A percentile compares a stretch with the other conserved stretches of the same genome.
Evolutionary conservation across 2,888 invertebrate species (phyloP).

Genomic region (Lycaena phlaeas): DNA sequence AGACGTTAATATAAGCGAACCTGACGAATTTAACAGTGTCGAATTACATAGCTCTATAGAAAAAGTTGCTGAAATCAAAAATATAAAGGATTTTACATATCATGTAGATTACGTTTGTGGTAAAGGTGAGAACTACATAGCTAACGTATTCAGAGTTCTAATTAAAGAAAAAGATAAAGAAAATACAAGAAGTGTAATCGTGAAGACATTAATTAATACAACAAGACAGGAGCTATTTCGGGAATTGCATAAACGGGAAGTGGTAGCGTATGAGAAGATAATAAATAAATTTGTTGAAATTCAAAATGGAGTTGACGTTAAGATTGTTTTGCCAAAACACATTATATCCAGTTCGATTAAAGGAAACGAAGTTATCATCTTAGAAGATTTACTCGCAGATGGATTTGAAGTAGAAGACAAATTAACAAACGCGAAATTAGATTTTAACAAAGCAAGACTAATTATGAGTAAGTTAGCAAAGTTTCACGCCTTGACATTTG

Average conservation of each 20-base stretch:
- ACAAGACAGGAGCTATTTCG: slow-evolving; percentile 47
- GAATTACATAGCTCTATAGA: slow-evolving; percentile 47
- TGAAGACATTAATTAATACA: slow-evolving; percentile 53
- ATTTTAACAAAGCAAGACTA: slow-evolving; percentile 30
- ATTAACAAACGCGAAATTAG: slow-evolving; percentile 32
- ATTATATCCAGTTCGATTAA: slow-evolving; percentile 33
- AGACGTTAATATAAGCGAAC: slow-evolving; percentile 60
- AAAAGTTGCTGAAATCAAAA: slow-evolving; percentile 34
- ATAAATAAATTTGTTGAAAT: slow-evolving; percentile 34
- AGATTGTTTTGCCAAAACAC: slow-evolving; percentile 39
- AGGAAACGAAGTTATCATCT: slow-evolving; percentile 45
- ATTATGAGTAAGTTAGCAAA: slow-evolving; percentile 47
- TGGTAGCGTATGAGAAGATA: slow-evolving; percentile 38
- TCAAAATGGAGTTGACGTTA: slow-evolving; percentile 30
- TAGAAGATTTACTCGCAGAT: slow-evolving; percentile 41
- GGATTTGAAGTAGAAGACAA: slow-evolving; percentile 40
- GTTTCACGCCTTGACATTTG: slow-evolving; percentile 49
- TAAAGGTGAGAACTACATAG: slow-evolving; percentile 45
- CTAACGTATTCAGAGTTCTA: slow-evolving; percentile 50
- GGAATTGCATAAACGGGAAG: slow-evolving; percentile 51
- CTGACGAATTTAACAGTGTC: slow-evolving; percentile 50
- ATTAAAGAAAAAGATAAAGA: slow-evolving; percentile 34
- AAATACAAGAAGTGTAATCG: slow-evolving; percentile 37
- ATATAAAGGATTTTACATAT: slow-evolving; percentile 44
- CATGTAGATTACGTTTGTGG: slow-evolving; percentile 49